Evolutionary conservation across 2,888 invertebrate species (phyloP).

Genomic region (Nephrotoma guestfalica): DNA sequence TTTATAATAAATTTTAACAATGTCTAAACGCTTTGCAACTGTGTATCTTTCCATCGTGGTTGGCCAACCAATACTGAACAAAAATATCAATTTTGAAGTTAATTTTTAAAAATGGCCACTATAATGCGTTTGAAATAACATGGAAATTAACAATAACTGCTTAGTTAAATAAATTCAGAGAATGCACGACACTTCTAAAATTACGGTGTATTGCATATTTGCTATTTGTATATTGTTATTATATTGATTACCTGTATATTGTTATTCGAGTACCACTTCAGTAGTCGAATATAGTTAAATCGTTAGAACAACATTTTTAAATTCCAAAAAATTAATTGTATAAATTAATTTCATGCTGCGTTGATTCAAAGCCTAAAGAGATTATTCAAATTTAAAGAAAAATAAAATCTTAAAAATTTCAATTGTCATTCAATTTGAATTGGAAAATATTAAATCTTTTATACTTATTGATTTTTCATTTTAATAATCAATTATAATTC

Average conservation of each 20-base stretch:
- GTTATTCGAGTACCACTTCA: not conserved
- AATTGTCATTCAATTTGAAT: not conserved
- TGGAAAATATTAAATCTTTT: not conserved
- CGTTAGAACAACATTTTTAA: not conserved
- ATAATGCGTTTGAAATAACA: too few species aligned
- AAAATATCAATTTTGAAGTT: too few species aligned
- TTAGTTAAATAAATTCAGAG: too few species aligned
- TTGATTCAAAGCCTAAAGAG: not conserved
- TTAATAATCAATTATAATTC: not conserved
- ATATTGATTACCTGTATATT: not conserved
- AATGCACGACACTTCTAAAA: too few species aligned
- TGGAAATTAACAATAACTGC: too few species aligned
- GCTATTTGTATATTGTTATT: too few species aligned
- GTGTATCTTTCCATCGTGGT: too few species aligned
- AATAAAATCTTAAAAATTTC: not conserved
- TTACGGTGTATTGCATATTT: too few species aligned
- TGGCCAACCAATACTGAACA: too few species aligned
- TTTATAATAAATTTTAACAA: too few species aligned
- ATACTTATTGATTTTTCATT: not conserved
- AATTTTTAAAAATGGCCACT: too few species aligned
- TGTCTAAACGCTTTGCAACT: too few species aligned
- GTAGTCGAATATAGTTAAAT: not conserved
- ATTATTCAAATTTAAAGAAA: not conserved
- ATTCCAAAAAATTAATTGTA: not conserved
- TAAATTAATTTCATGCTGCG: not conserved